Evolutionary conservation across 2,797 vertebrate genomes (phyloP), one percentile per base, ranked within the genome.

Genomic region (Petrocephalus schoutedeni): DNA sequence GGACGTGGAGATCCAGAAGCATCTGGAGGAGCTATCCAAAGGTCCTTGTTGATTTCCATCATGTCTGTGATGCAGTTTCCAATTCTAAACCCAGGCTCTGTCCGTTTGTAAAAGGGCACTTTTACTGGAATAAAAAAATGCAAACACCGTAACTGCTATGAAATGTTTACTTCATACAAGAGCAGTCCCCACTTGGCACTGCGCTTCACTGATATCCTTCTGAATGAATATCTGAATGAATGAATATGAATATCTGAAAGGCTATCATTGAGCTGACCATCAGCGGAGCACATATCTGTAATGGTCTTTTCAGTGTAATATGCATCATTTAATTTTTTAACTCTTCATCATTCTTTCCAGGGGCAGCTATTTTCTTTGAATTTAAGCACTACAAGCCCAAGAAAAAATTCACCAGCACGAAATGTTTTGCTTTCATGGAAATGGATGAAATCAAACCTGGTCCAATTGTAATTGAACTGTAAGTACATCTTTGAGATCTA

Each of bases 341-440:
- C 64, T 1, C 4, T 16, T 32, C 14, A 49, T 57, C 6, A n/a
- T 67, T 71, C 41, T 32, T 89, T 84, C 0, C 91, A 99, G 98
- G 98, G 91, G 97, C 98, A 94, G 98, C 98, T 92, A 98, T 99
- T 94, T 99, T 99, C 97, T 99, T 99, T 95, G 98, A 99, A 95
- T 99, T 99, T 95, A 99, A 99, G 94, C 98, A 99, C 97, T 99
- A 99, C 96, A 99, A 99, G 94, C 98, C 98, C 89, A 99, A 99
- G 91, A 99, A 99, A 92, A 96, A 96, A 90, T 99, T 99, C 89
- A 99, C 98, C 93, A 99, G 98, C 95, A 99, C 98, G 90, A 99
- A 99, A 93, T 99, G 98, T 94, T 99, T 99, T 91, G 98, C 97
- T 89, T 99, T 99, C 94, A 97, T 99, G 97, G 98, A 99, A 95